These are phyloP conservation scores for Chironomus tepperi DNA, from an alignment of 1,140 invertebrate genomes.

Conservation along the genomic window DNA sequence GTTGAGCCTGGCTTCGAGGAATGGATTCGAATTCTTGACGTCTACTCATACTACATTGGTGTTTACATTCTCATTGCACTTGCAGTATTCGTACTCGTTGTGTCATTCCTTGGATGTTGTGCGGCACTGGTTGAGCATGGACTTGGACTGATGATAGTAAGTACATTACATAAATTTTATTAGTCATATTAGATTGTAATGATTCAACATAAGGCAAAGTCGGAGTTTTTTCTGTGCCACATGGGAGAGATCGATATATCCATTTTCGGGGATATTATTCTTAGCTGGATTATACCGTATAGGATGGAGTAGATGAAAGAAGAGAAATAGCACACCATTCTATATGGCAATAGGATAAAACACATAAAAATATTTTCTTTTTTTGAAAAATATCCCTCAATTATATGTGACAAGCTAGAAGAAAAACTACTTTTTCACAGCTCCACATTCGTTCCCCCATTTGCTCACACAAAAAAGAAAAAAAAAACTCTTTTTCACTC, in stretches of 20 bases:
- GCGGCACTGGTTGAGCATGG: conserved; percentile 60
- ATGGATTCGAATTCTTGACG: conserved; percentile 64
- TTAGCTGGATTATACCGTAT: too few relatives aligned
- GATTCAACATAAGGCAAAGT: neutral
- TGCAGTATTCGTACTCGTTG: conserved; percentile 58
- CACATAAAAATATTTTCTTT: neutral
- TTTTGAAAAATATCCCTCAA: conserved; percentile 19
- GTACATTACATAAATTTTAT: conserved; percentile 32
- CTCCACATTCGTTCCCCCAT: neutral
- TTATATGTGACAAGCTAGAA: conserved; percentile 17
- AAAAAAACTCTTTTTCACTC: neutral
- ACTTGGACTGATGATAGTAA: conserved; percentile 51
- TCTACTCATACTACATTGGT: conserved; percentile 69
- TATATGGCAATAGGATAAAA: too few relatives aligned
- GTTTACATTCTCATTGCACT: conserved; percentile 67
- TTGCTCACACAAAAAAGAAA: too few relatives aligned
- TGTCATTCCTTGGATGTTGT: conserved; percentile 66
- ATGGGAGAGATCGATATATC: neutral
- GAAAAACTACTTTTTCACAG: neutral
- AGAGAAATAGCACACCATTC: too few relatives aligned
- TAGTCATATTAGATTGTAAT: too few relatives aligned
- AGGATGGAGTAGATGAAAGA: too few relatives aligned
- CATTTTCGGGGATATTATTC: too few relatives aligned
- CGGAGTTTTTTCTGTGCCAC: neutral
- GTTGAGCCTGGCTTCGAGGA: conserved; percentile 70